Percentiles rank a stretch among this genome's conserved stretches.
These are phyloP conservation scores for Brachyptera risi DNA, from an alignment of 2,888 invertebrate species.

Conservation along the genomic window DNA sequence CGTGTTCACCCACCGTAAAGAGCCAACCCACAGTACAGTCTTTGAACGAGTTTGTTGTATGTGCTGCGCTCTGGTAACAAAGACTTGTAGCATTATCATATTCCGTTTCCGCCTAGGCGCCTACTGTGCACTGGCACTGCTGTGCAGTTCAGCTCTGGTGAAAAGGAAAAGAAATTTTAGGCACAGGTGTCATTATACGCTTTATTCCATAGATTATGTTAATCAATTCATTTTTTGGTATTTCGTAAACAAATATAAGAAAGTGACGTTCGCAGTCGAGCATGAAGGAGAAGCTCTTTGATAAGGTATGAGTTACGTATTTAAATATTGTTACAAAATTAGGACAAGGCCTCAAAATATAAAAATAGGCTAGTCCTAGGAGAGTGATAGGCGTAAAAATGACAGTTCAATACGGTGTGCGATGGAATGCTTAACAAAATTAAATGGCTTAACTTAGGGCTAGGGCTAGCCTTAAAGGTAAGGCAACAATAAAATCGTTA, in stretches of 20 bases:
- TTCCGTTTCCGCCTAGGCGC: no score
- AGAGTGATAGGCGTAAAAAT: no score
- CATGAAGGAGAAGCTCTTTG: slow-evolving; percentile 5
- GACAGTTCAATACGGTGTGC: not conserved
- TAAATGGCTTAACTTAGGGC: no score
- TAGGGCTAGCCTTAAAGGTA: slow-evolving; percentile 2
- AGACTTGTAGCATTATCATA: no score
- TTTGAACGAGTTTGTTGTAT: no score
- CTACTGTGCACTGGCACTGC: no score
- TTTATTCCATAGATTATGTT: not conserved
- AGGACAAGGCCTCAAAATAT: slow-evolving; percentile 11
- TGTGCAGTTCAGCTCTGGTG: no score
- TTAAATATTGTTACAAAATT: slow-evolving; percentile 1
- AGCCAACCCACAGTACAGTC: no score
- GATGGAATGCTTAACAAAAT: slow-evolving; percentile 1
- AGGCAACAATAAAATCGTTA: no score
- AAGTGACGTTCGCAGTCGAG: slow-evolving; percentile 4
- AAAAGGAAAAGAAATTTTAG: not conserved
- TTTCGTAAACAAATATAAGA: not conserved
- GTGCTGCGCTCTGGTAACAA: no score
- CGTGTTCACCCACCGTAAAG: no score
- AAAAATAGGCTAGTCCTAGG: slow-evolving; percentile 2
- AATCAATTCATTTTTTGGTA: not conserved
- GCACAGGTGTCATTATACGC: slow-evolving; percentile 5
- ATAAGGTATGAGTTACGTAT: slow-evolving; percentile 10